Evolutionary conservation across 2,797 vertebrate species (phyloP).

Genomic region (Urophycis tenuis): DNA sequence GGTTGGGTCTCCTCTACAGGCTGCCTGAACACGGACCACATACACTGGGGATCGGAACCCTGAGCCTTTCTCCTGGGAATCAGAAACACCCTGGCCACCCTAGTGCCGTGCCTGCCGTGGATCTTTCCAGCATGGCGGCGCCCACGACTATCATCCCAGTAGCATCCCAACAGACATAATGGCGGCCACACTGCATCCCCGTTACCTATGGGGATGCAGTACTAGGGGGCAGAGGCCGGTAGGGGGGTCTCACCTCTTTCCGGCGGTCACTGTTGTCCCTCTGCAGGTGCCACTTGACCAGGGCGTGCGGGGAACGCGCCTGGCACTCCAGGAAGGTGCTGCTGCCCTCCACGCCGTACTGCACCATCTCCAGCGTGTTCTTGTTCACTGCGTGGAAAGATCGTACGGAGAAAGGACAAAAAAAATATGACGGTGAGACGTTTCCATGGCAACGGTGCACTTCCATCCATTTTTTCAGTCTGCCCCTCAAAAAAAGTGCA

Average conservation of each 20-base stretch:
- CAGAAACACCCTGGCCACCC: background rate
- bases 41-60: background rate
- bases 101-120: background rate
- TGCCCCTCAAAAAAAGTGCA: background rate
- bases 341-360: constrained; percentile 94
- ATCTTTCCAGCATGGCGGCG: too few species aligned
- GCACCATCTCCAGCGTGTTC: constrained; percentile 84
- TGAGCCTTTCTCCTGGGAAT: background rate
- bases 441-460: constrained; percentile 50
- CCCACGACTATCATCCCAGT: too few species aligned
- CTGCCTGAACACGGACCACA: background rate
- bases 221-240: too few species aligned
- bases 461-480: constrained; percentile 19
- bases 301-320: constrained; percentile 88
- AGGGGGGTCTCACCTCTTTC: constrained; percentile 85
- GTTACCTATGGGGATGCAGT: too few species aligned
- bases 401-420: background rate
- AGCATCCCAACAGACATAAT: too few species aligned
- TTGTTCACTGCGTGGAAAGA: constrained; percentile 80
- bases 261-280: constrained; percentile 88
- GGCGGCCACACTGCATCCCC: too few species aligned
- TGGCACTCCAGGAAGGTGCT: constrained; percentile 95
- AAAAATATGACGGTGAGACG: constrained; percentile 27
- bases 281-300: constrained; percentile 92
- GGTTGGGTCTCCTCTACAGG: background rate